Evolutionary conservation across 2,113 vertebrate species (phyloP).

Genomic region (Odobenus rosmarus): DNA sequence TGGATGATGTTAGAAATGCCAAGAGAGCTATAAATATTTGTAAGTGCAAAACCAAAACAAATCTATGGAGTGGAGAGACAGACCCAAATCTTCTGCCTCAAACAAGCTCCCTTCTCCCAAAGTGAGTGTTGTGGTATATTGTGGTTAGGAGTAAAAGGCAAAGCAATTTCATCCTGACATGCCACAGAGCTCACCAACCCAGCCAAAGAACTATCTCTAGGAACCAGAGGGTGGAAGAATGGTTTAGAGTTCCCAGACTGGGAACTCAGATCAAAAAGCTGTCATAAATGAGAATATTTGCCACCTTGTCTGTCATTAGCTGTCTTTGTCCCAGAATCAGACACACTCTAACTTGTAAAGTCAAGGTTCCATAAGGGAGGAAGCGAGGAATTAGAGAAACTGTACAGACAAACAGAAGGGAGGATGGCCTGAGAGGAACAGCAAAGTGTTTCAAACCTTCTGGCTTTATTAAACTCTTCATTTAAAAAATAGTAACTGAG

Average conservation of each 20-base stretch:
- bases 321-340: neutral
- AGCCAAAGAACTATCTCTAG: neutral
- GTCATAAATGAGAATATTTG: neutral
- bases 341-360: neutral
- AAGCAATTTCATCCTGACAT: neutral
- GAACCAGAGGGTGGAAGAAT: neutral
- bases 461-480: neutral
- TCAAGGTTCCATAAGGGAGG: neutral
- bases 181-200: neutral
- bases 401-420: neutral
- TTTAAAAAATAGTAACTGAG: neutral
- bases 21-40: neutral
- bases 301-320: neutral
- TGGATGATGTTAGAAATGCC: conserved; percentile 13
- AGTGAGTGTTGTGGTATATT: conserved; percentile 27
- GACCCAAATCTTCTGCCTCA: neutral
- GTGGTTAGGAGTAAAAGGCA: conserved; percentile 28
- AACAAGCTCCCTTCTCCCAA: conserved; percentile 13
- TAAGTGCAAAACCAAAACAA: conserved; percentile 47
- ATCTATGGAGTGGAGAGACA: neutral
- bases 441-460: neutral
- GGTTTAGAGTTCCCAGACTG: neutral
- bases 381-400: neutral
- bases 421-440: neutral
- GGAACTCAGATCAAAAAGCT: neutral